Evolutionary conservation across 2,888 invertebrate genomes (phyloP).

Genomic region (Neelides folsomi): DNA sequence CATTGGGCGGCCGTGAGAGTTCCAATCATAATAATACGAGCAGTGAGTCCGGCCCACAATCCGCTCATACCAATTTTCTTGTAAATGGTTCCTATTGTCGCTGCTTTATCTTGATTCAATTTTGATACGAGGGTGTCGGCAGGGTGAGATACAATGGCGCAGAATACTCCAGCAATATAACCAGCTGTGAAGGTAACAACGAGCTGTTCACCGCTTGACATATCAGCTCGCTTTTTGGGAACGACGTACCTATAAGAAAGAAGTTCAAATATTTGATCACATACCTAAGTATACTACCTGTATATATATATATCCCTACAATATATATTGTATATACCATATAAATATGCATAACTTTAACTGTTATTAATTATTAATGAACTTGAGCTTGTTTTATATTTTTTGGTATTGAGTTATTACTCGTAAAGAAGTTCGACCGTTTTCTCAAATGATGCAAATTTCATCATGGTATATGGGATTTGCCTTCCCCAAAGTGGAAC

Average conservation of each 20-base stretch:
- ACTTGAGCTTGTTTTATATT: background rate
- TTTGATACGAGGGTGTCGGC: constrained; percentile 96
- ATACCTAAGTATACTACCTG: background rate
- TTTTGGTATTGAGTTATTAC: constrained; percentile 34
- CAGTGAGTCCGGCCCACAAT: constrained; percentile 67
- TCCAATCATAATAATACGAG: constrained; percentile 84
- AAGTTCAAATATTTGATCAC: background rate
- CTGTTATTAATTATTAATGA: background rate
- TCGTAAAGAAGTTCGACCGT: constrained; percentile 86
- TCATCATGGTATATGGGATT: constrained; percentile 99
- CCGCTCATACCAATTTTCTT: constrained; percentile 59
- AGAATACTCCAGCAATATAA: constrained; percentile 97
- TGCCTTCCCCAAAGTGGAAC: constrained; percentile 93
- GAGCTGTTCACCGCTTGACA: constrained; percentile 82
- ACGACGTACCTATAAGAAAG: constrained; percentile 52
- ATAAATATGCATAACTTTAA: background rate
- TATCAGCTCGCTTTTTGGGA: constrained; percentile 81
- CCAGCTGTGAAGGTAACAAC: constrained; percentile 89
- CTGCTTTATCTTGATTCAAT: constrained; percentile 45
- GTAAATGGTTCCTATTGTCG: constrained; percentile 55
- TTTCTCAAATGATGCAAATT: constrained; percentile 95
- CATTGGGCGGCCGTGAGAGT: constrained; percentile 83
- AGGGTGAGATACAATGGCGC: constrained; percentile 94
- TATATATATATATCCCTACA: background rate
- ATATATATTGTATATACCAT: background rate